phyloP scores from a whole-genome alignment of 2,113 vertebrate genomes.

The Lanius collurio region DNA sequence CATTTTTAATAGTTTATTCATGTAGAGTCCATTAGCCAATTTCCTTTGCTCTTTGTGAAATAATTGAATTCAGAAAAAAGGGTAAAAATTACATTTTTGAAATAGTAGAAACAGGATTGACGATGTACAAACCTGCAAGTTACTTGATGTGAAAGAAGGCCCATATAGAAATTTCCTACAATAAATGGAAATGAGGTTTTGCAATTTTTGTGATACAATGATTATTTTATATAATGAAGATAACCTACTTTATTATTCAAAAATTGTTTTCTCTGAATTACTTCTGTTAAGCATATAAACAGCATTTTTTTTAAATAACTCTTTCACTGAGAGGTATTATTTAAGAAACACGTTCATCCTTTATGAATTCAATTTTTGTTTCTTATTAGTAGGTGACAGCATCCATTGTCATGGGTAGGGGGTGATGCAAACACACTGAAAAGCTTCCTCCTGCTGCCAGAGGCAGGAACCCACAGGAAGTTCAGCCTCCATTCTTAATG shows the following conservation, averaged over 20 bases:
- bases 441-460: neutral
- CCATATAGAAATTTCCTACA: neutral
- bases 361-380: neutral
- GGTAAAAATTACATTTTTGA: neutral
- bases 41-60: constrained; percentile 2
- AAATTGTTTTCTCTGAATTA: neutral
- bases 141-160: neutral
- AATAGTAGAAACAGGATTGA: neutral
- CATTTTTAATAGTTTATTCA: neutral
- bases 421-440: neutral
- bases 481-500: neutral
- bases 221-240: neutral
- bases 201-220: neutral
- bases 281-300: neutral
- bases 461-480: neutral
- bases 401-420: neutral
- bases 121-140: neutral
- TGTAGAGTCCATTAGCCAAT: neutral
- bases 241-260: neutral
- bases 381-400: neutral
- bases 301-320: neutral
- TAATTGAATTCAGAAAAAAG: neutral
- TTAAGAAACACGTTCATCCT: neutral
- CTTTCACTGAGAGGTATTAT: neutral
- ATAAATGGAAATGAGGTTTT: neutral